Base-by-base conservation (phyloP, 2,113 vertebrate species). In the Boulengeromyrus knoepffleri region DNA sequence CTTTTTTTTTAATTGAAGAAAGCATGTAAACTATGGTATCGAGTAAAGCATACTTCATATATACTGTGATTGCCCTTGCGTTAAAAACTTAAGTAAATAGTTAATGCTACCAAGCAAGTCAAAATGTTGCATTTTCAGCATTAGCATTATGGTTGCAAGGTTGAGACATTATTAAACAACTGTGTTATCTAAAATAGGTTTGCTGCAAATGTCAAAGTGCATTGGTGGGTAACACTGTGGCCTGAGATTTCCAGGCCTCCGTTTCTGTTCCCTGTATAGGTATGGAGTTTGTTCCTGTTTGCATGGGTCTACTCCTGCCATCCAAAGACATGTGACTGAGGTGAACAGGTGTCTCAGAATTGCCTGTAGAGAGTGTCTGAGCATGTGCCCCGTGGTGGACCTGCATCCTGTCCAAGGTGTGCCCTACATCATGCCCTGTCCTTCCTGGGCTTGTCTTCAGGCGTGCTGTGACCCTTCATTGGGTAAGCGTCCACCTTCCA, bases 1-100 rank as follows among this genome's bases (percentile, higher is more conserved):
- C 36, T 42, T 42, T 80, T 70, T 70, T 27, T 27, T 39, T 2
- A 17, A 80, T 42, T 6, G 36, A 80, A 88, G 36, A 45, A 88
- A 66, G 56, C 52, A 88, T 88, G 87, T 88, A 66, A 27, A 15
- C 87, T 46, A 45, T 66, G 52, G 56, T 88, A 88, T 27, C 24
- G 1, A 39, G 21, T 88, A 88, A 88, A 62, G 45, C 39, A 88
- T 66, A 62, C 21, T 46, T 53, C 56, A 88, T 66, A 62, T 66
- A 58, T 58, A 88, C 39, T 45, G 15, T 42, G 27, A 87, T 87
- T 87, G 47, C 13, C n/a, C 27, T 88, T 62, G 56, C 87, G 27
- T 88, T 39, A 66, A 66, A 66, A n/a, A 66, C 53, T 10, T 46
- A 80, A 21, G 53, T 66, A 10, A 86, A 36, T 27, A 87, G 15